phyloP scores from a whole-genome alignment of 2,797 vertebrate genomes.

The Borostomias antarcticus region DNA sequence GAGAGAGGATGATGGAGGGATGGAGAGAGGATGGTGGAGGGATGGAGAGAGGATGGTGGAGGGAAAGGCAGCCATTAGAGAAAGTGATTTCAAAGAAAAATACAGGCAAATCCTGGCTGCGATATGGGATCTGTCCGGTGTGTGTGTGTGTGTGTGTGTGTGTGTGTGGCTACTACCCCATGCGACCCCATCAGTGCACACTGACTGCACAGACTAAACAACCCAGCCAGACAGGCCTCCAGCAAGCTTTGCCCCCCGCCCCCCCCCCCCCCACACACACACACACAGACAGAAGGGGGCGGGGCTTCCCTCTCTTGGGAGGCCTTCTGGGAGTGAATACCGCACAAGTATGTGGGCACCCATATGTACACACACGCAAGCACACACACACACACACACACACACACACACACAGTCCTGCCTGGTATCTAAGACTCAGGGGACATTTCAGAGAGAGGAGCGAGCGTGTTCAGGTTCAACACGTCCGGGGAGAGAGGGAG shows the following conservation, averaged over 20 bases:
- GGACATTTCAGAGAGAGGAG: too few species aligned
- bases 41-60: conserved; percentile 13
- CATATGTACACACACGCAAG: too few species aligned
- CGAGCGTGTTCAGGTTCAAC: too few species aligned
- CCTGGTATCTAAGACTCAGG: too few species aligned
- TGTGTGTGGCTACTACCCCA: background rate
- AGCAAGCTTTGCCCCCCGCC: background rate
- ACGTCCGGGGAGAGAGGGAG: background rate
- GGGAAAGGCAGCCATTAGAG: conserved; percentile 18
- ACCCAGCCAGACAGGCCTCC: background rate
- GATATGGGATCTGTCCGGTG: conserved; percentile 45
- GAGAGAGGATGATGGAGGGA: too few species aligned
- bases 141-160: background rate
- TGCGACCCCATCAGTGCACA: background rate
- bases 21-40: too few species aligned
- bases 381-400: too few species aligned
- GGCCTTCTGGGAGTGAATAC: too few species aligned
- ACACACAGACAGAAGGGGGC: too few species aligned
- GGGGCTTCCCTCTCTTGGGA: background rate
- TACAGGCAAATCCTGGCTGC: conserved; percentile 36
- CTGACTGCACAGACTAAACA: conserved; percentile 14
- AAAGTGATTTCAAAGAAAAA: conserved; percentile 54
- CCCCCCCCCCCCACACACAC: too few species aligned
- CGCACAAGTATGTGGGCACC: too few species aligned
- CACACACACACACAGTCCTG: background rate